Evolutionary conservation across 2,113 vertebrate genomes (phyloP).

Genomic region (Sebastes fasciatus): DNA sequence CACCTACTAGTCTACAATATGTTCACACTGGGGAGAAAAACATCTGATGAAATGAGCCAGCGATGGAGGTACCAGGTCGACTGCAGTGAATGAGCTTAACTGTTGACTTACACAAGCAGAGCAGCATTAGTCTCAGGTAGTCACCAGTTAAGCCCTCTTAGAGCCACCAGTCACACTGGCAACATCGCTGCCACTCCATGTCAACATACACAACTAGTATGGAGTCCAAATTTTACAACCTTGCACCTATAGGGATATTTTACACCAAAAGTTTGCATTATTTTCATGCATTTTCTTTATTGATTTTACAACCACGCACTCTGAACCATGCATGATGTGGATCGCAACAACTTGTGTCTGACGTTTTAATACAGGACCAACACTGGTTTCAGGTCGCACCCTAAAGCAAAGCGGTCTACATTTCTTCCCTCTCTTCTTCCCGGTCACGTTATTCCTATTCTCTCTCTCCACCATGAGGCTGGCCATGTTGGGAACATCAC

Average conservation of each 20-base stretch:
- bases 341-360: neutral
- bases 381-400: neutral
- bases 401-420: neutral
- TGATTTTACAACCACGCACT: neutral
- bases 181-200: neutral
- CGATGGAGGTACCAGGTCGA: conserved; percentile 16
- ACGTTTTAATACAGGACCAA: neutral
- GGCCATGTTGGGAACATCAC: conserved; percentile 72
- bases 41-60: neutral
- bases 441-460: conserved; percentile 18
- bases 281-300: neutral
- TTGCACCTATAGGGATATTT: neutral
- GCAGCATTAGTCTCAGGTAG: conserved; percentile 38
- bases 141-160: conserved; percentile 42
- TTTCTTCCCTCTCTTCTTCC: conserved; percentile 10
- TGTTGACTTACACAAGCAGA: conserved; percentile 51
- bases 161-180: conserved; percentile 5
- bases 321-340: neutral
- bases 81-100: conserved; percentile 34
- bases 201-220: neutral
- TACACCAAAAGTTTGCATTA: neutral
- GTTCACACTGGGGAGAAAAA: too few relatives aligned
- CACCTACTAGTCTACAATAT: too few relatives aligned
- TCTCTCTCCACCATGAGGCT: conserved; percentile 46
- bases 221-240: neutral